phyloP scores from a whole-genome alignment of 1,140 invertebrate genomes.

The Cephus cinctus region DNA sequence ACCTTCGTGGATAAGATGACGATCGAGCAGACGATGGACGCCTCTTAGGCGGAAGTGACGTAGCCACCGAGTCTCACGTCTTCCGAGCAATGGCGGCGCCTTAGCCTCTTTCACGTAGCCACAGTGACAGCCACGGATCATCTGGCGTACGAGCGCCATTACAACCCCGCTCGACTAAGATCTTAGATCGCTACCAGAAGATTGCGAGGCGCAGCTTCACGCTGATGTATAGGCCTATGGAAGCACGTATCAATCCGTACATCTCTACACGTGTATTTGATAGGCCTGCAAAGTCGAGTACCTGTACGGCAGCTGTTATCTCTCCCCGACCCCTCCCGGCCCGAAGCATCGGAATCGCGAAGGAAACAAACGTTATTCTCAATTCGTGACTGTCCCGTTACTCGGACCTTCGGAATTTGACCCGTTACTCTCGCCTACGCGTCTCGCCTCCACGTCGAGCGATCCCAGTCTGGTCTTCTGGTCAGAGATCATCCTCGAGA shows the following conservation, averaged over 20 bases:
- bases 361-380: too few species aligned
- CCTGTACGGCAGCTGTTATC: too few species aligned
- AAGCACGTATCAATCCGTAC: too few species aligned
- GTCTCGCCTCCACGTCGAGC: not conserved
- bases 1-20: not conserved
- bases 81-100: slow-evolving; percentile 21
- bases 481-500: too few species aligned
- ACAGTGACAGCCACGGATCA: slow-evolving; percentile 32
- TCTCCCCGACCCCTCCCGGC: too few species aligned
- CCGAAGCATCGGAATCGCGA: too few species aligned
- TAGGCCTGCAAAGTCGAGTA: too few species aligned
- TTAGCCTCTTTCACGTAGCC: slow-evolving; percentile 35
- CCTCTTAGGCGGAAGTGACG: slow-evolving; percentile 23
- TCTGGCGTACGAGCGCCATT: slow-evolving; percentile 24
- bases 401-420: not conserved
- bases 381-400: too few species aligned
- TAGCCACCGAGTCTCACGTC: too few species aligned
- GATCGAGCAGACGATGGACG: not conserved
- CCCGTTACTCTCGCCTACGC: slow-evolving; percentile 9
- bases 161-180: slow-evolving; percentile 15
- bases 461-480: slow-evolving; percentile 5
- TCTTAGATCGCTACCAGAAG: slow-evolving; percentile 30
- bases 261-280: too few species aligned
- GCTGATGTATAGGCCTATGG: too few species aligned
- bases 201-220: slow-evolving; percentile 13